Base-by-base conservation (phyloP, 2,797 vertebrate species). In the Smutsia gigantea region DNA sequence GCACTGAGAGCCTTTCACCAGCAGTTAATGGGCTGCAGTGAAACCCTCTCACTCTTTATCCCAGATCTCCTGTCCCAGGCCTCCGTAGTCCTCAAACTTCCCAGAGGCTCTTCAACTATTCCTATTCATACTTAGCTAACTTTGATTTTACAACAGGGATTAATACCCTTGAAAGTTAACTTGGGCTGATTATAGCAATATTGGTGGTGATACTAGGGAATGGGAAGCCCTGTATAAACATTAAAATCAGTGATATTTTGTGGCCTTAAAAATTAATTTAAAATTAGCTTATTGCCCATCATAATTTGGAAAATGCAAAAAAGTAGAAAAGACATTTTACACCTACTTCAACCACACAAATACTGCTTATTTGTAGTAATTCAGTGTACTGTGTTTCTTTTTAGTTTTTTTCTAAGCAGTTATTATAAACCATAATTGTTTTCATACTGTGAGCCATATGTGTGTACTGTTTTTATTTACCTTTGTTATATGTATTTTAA, bases 261-360 rank as follows among this genome's bases (percentile, higher is more conserved):
- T 90, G 61, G 31, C 57, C 82, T 84, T 71, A 69, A 88, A 91
- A 95, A 71, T 86, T 42, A 81, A 90, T 72, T 92, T 94, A 23
- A 72, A 83, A 94, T 29, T 29, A 84, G 25, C 93, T 95, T 8
- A 25, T n/a, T 77, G n/a, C 34, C 63, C 23, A 34, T 93, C 31
- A 81, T 74, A 90, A 90, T 96, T 94, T 96, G 39, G 51, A 89
- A 94, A 95, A 94, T 63, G 53, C 25, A 87, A 46, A 93, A 88
- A 63, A 66, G 31, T 78, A n/a, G 55, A 69, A 82, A 92, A 25
- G 25, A 82, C 37, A 49, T 69, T 74, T 89, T 94, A 82, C 4
- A 78, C 13, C 11, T 90, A 82, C 17, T 78, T 34, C 27, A 87
- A 55, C 25, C 17, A 12, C 27, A 18, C 95, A 21, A 92, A 88